Conservation (phyloP, 30 jellyfish, hydroid and myxozoan species). For the Mastigias papua region DNA sequence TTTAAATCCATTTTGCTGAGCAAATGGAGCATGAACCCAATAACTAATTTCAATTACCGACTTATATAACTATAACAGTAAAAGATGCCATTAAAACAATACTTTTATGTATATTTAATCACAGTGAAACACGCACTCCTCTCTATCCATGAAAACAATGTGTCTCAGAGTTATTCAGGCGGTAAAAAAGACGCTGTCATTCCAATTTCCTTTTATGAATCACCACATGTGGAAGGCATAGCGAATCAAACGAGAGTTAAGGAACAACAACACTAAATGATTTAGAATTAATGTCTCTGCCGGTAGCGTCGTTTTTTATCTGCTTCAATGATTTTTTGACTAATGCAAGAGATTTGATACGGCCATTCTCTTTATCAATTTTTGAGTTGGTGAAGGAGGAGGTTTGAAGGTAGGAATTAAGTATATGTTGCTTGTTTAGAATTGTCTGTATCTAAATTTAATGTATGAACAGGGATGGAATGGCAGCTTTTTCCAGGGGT, state of each 20-base stretch:
- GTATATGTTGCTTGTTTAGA: no score
- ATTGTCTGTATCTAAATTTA: no score
- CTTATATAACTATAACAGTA: no score
- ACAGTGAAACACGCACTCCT: slow-evolving; percentile 2
- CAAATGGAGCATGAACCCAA: no score
- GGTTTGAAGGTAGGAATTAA: no score
- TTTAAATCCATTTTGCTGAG: no score
- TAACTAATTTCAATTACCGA: no score
- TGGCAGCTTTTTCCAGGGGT: no score
- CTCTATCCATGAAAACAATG: slow-evolving; percentile 6
- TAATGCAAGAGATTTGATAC: background rate
- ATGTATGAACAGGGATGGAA: no score
- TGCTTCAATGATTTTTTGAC: background rate
- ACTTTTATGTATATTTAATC: slow-evolving; percentile 32
- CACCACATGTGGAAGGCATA: slow-evolving; percentile 30
- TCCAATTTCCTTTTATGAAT: background rate
- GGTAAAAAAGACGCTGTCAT: slow-evolving; percentile 32
- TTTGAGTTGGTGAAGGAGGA: no score
- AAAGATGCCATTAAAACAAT: background rate
- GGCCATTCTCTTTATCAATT: no score
- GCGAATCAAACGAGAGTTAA: background rate
- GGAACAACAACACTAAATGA: background rate
- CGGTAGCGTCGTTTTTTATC: slow-evolving; percentile 9
- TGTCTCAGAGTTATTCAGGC: slow-evolving; percentile 10
- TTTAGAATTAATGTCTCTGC: background rate